These are phyloP conservation scores for Poeciliopsis infans DNA, from an alignment of 2,797 vertebrate genomes.

Conservation along the genomic window DNA sequence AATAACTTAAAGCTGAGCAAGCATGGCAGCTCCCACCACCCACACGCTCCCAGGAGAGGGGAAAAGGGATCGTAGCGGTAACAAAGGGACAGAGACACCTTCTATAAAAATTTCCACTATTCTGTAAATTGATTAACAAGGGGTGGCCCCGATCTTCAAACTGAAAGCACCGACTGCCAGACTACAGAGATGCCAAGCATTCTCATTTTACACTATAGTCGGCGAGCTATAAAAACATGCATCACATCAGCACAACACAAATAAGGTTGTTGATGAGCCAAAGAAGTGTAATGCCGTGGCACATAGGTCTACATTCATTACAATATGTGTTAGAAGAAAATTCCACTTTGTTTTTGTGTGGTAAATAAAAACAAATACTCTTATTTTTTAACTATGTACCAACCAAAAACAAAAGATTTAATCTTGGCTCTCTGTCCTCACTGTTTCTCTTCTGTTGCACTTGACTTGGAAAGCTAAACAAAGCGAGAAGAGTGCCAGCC, in stretches of 20 bases:
- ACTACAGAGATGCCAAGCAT: slow-evolving; percentile 62
- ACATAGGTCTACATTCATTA: slow-evolving; percentile 23
- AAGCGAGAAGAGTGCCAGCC: slow-evolving; percentile 69
- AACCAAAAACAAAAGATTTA: slow-evolving; percentile 56
- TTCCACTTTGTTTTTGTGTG: slow-evolving; percentile 9
- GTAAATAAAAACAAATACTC: slow-evolving; percentile 48
- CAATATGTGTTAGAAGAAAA: slow-evolving; percentile 10
- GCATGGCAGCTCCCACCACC: slow-evolving; percentile 80
- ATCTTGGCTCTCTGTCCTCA: slow-evolving; percentile 63
- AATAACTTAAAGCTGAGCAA: slow-evolving; percentile 84
- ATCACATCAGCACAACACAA: slow-evolving; percentile 41
- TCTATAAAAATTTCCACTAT: slow-evolving; percentile 78
- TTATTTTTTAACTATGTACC: slow-evolving; percentile 47
- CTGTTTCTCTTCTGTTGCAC: slow-evolving; percentile 66
- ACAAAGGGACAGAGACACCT: slow-evolving; percentile 83
- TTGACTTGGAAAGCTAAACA: slow-evolving; percentile 74
- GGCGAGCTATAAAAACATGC: slow-evolving; percentile 45
- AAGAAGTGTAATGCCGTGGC: slow-evolving; percentile 38
- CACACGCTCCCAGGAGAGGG: slow-evolving; percentile 77
- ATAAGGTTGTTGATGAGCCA: slow-evolving; percentile 51
- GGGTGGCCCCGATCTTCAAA: slow-evolving; percentile 62
- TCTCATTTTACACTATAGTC: slow-evolving; percentile 35
- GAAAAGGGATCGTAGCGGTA: slow-evolving; percentile 69
- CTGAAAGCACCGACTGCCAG: slow-evolving; percentile 70
- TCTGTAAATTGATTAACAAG: slow-evolving; percentile 83